Evolutionary conservation across 1,140 invertebrate genomes (phyloP).

Genomic region (Drosophila funebris): DNA sequence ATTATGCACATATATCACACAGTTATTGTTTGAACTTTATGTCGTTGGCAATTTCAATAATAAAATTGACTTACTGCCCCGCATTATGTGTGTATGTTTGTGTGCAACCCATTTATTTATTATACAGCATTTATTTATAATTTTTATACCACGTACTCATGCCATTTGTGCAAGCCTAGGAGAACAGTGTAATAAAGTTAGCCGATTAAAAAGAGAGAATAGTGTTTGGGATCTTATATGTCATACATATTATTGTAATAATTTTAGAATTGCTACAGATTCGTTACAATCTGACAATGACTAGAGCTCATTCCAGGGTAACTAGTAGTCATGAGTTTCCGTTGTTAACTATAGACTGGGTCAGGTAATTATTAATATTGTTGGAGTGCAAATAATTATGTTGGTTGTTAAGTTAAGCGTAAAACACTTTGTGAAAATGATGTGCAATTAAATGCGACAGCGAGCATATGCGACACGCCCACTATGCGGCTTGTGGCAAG

Average conservation of each 20-base stretch:
- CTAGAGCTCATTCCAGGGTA: not conserved
- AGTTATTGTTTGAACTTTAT: conserved; percentile 60
- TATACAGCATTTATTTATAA: conserved; percentile 51
- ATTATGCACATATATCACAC: conserved; percentile 55
- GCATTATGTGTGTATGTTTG: conserved; percentile 50
- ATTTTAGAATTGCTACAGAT: too few relatives aligned
- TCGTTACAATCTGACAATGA: too few relatives aligned
- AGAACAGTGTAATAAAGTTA: too few relatives aligned
- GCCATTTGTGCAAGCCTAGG: too few relatives aligned
- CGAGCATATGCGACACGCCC: conserved; percentile 15
- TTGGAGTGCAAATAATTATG: conserved; percentile 76
- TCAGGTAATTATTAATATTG: conserved; percentile 65
- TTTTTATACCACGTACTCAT: conserved; percentile 4
- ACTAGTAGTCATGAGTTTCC: not conserved
- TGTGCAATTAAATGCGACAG: conserved; percentile 56
- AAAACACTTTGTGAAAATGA: conserved; percentile 74
- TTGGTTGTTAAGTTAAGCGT: conserved; percentile 69
- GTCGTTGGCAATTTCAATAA: conserved; percentile 65
- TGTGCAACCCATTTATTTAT: conserved; percentile 66
- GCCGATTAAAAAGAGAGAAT: too few relatives aligned
- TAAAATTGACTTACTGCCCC: conserved; percentile 75
- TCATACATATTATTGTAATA: too few relatives aligned
- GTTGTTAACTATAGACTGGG: not conserved
- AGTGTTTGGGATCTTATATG: too few relatives aligned
- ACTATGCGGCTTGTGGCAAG: conserved; percentile 11